These are phyloP conservation scores for Podilymbus podiceps DNA, from an alignment of 2,113 vertebrate species.

Conservation along the genomic window DNA sequence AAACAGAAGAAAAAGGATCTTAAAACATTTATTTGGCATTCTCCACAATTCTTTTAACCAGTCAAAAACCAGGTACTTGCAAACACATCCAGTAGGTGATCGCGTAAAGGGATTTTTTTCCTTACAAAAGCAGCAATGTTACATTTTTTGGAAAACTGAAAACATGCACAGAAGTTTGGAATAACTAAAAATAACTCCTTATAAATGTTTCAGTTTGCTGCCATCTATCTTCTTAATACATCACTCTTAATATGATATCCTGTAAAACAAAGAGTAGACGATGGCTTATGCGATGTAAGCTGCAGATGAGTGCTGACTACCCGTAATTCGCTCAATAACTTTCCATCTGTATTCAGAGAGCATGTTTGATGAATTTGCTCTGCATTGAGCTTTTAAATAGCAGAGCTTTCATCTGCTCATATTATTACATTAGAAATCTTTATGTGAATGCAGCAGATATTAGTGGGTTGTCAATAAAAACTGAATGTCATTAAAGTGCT, in stretches of 20 bases:
- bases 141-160: not conserved
- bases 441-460: not conserved
- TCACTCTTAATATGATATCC: not conserved
- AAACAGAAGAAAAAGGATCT: not conserved
- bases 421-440: conserved; percentile 37
- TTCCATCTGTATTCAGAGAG: not conserved
- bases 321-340: not conserved
- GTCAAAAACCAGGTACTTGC: not conserved
- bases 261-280: not conserved
- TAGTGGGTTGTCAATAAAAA: conserved; percentile 39
- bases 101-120: not conserved
- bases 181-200: not conserved
- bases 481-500: not conserved
- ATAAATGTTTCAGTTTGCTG: not conserved
- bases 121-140: not conserved
- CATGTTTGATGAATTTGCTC: not conserved
- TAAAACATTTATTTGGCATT: not conserved
- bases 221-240: not conserved
- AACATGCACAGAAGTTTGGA: accelerated
- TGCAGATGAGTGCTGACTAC: not conserved
- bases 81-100: not conserved
- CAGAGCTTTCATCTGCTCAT: conserved; percentile 33
- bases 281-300: not conserved
- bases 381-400: not conserved
- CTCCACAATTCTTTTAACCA: not conserved